These are phyloP conservation scores for Eupristina koningsbergeri DNA, from an alignment of 1,140 invertebrate genomes.

Conservation along the genomic window DNA sequence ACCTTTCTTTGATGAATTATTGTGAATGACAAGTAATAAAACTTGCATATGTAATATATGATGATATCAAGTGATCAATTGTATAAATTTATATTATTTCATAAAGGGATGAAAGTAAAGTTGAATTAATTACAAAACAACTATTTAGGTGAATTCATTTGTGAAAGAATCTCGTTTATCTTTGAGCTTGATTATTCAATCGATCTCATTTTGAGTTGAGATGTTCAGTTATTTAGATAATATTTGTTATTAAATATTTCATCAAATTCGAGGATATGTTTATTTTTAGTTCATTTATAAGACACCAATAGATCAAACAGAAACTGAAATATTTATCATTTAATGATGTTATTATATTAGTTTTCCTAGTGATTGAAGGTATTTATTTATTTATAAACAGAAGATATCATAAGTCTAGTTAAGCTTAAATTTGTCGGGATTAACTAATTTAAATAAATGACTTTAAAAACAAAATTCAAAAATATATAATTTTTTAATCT, in stretches of 20 bases:
- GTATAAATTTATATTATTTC: not conserved
- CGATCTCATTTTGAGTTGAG: not conserved
- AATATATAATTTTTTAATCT: not conserved
- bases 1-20: not conserved
- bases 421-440: not conserved
- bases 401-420: not conserved
- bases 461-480: not conserved
- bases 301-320: not conserved
- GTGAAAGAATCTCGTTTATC: not conserved
- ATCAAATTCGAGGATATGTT: not conserved
- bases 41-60: not conserved
- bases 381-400: constrained; percentile 1
- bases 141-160: not conserved
- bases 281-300: constrained; percentile 8
- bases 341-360: not conserved
- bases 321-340: not conserved
- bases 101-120: not conserved
- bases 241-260: constrained; percentile 1
- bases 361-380: constrained; percentile 3
- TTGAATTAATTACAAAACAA: not conserved
- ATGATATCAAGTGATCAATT: not conserved
- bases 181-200: not conserved
- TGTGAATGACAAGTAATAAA: not conserved
- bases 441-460: not conserved
- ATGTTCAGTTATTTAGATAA: not conserved